phyloP scores from a whole-genome alignment of 2,113 vertebrate genomes.

The Cynoglossus semilaevis region DNA sequence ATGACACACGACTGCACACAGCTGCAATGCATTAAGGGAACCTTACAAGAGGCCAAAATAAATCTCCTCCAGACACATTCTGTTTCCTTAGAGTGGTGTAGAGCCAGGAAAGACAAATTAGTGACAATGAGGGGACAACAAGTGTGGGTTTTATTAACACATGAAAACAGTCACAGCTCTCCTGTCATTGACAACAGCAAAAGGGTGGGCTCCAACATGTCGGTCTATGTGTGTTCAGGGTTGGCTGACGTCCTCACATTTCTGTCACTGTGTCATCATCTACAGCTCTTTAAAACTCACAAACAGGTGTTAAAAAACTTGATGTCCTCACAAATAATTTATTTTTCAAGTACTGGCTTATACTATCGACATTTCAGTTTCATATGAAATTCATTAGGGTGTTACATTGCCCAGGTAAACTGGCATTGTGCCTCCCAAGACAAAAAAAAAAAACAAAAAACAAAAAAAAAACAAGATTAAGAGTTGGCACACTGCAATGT shows the following conservation, averaged over 20 bases:
- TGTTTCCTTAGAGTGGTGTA: constrained; percentile 26
- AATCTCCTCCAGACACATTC: constrained; percentile 46
- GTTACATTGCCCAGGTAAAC: not conserved
- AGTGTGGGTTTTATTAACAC: not conserved
- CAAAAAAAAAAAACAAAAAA: not conserved
- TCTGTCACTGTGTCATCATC: no score
- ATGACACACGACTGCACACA: constrained; percentile 63
- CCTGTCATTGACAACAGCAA: constrained; percentile 2
- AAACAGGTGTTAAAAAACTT: no score
- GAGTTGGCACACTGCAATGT: not conserved
- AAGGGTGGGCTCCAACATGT: constrained; percentile 13
- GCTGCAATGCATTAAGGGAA: constrained; percentile 51
- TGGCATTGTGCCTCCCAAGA: not conserved
- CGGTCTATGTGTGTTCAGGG: not conserved
- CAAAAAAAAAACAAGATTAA: not conserved
- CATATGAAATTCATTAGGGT: not conserved
- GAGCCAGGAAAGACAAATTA: constrained; percentile 26
- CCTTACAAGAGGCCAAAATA: constrained; percentile 54
- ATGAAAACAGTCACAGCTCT: constrained; percentile 22
- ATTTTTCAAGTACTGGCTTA: not conserved
- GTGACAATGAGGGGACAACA: not conserved
- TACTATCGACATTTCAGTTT: not conserved
- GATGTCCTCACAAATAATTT: not conserved
- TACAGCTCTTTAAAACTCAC: not conserved
- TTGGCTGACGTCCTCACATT: not conserved